phyloP scores from a whole-genome alignment of 2,888 invertebrate species.

The Cephus spinipes region DNA sequence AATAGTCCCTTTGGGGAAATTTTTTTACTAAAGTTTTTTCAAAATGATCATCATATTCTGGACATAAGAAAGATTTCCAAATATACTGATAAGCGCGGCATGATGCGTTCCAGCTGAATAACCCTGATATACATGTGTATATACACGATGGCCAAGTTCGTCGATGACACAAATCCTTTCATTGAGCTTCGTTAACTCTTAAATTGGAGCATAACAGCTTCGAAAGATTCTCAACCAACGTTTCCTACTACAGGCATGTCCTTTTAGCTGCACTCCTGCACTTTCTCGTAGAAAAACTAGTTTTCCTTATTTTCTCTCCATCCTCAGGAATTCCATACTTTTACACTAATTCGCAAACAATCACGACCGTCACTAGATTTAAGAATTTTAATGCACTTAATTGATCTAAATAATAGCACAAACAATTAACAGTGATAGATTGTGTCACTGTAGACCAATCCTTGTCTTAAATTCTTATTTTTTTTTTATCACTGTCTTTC shows the following conservation, averaged over 20 bases:
- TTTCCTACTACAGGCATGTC: neutral
- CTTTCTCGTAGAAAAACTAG: neutral
- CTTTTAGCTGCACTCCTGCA: neutral
- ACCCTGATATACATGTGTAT: neutral
- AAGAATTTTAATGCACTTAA: neutral
- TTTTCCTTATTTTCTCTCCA: neutral
- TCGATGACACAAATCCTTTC: slow-evolving; percentile 14
- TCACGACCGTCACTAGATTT: neutral
- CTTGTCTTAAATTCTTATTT: neutral
- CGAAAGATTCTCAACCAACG: neutral
- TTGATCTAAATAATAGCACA: neutral
- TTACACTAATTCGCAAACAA: neutral
- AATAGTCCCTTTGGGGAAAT: too few species aligned
- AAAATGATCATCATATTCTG: neutral
- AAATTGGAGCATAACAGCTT: neutral
- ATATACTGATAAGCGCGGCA: neutral
- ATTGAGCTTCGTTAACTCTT: slow-evolving; percentile 18
- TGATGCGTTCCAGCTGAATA: neutral
- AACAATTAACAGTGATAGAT: neutral
- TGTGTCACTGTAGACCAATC: too few species aligned
- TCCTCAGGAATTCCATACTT: neutral
- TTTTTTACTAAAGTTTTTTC: neutral
- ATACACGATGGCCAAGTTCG: neutral
- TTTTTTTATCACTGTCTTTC: neutral
- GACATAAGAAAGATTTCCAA: neutral